Conservation (phyloP, 2,888 invertebrate genomes). For the Monoplex corrugatus region DNA sequence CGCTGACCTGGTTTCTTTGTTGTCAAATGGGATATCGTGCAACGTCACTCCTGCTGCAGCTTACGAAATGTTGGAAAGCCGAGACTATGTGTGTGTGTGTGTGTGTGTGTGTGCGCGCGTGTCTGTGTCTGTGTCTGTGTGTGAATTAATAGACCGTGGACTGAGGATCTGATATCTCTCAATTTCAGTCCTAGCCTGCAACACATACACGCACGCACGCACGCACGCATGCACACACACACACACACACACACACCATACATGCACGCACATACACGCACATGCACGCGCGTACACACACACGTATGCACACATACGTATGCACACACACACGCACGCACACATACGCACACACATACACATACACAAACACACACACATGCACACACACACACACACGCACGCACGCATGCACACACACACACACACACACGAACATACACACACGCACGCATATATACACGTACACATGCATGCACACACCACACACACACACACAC, state of each 20-base stretch:
- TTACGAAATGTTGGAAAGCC: too few species aligned
- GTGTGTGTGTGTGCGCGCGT: too few species aligned
- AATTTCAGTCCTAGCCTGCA: too few species aligned
- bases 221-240: background rate
- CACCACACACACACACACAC: slow-evolving; percentile 11
- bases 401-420: background rate
- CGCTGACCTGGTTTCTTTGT: too few species aligned
- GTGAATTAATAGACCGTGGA: too few species aligned
- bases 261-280: background rate
- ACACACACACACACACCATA: slow-evolving; percentile 18
- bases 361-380: background rate
- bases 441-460: background rate
- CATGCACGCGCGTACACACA: background rate
- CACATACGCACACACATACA: background rate
- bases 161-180: too few species aligned
- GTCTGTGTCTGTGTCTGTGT: too few species aligned
- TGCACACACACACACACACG: background rate
- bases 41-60: too few species aligned
- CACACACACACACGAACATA: background rate
- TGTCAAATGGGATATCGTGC: too few species aligned
- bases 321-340: background rate
- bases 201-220: slow-evolving; percentile 14
- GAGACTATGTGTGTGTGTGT: too few species aligned
- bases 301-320: background rate
- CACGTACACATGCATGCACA: background rate